Base-by-base conservation (phyloP, 2,113 vertebrate species). In the Butorides virescens region DNA sequence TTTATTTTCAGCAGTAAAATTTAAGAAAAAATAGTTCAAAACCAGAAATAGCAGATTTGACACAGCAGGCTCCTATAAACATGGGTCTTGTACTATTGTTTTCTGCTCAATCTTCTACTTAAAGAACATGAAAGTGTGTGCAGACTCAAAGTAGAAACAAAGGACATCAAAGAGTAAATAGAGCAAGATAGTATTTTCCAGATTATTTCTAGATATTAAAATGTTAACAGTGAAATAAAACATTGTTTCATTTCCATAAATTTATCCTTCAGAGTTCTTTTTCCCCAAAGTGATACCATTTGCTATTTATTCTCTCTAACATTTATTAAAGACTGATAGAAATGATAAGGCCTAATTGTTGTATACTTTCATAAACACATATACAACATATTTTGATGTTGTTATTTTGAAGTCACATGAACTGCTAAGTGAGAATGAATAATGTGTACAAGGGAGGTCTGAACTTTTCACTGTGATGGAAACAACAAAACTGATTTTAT, bases 351-450 rank as follows among this genome's bases (percentile, higher is more conserved):
- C 25, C 25, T 80, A 84, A 58, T 91, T 78, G 27, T 25, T 56
- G 17, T n/a, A 72, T 44, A 32, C 25, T 74, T 88, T 61, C 30
- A 81, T 68, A 88, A 93, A 72, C 25, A 72, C 4, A 67, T 14
- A 44, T 11, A 53, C 21, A 55, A 23, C 13, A 30, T 81, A 72
- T 73, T 65, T 89, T 3, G 6, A 55, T 70, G 20, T 27, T 89
- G 21, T 39, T 27, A 91, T 90, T 84, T 84, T 93, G 49, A 94
- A 92, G 49, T 72, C 46, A 94, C 92, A 92, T 46, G 34, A 87
- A 75, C 27, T 44, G 25, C 39, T 89, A 59, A 59, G 25, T 93
- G 61, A 71, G 42, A 82, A 90, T 61, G 29, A 81, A 13, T 78
- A 68, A 84, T 13, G 11, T 58, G 12, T 75, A 67, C 34, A 56